Evolutionary conservation across 2,113 vertebrate species (phyloP), one percentile per base, ranked within the genome.

Genomic region (Leptocoma aspasia): DNA sequence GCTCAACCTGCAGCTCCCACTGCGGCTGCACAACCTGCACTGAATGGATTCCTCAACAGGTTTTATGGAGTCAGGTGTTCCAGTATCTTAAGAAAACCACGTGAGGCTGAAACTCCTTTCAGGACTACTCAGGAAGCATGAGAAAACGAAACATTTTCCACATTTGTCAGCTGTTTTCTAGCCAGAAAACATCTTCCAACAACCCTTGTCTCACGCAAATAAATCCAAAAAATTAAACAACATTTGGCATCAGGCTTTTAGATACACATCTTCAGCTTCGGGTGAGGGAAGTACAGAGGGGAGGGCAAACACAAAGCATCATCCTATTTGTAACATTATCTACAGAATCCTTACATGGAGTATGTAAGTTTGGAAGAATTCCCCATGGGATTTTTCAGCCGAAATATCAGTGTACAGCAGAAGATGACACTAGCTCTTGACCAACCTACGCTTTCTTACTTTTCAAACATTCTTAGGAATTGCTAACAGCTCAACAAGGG

Each of bases 121-220:
- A 80, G 69, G 69, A 94, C 82, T 92, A 94, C 47, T 92, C 86
- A 93, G 81, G 90, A 94, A 94, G 73, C 89, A 96, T 63, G 41
- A 92, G 54, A 91, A 90, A 95, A 88, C 35, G 18, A 49, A 94
- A 63, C n/a, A 66, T 95, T 90, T 94, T 94, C 94, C 89, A 93
- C 75, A 72, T 92, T 93, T 61, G 89, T 90, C 92, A 95, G 83
- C 91, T 66, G 69, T 89, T 94, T 94, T 72, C 61, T 37, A 92
- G 86, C 86, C 95, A 92, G 80, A 78, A 94, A 86, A 91, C 9
- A 1, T 59, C 80, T 86, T 90, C 64, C 92, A 94, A 47, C 44
- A 86, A 28, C 45, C 42, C 9, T 2, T 3, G 35, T 59, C 60
- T 82, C 64, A 18, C 11, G 52, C 33, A 86, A 92, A 86, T 59